A percentile compares a stretch with the other conserved stretches of the same genome.
Conservation (phyloP, 2,797 vertebrate genomes). For the Halcyon chelicuti region DNA sequence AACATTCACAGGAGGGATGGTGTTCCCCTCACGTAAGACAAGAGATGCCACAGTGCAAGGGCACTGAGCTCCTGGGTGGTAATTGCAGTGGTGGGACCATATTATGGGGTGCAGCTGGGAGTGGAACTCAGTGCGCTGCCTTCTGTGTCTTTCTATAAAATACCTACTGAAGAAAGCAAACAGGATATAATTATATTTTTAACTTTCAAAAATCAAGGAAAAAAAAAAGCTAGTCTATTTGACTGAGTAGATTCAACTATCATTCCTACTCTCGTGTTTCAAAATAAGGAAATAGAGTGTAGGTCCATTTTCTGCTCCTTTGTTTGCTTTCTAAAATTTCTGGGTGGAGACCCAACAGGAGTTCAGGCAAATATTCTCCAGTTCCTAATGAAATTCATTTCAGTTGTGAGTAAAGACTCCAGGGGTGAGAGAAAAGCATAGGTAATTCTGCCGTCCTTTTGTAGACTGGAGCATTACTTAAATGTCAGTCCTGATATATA, state of each 20-base stretch:
- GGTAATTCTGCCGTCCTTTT: constrained; percentile 32
- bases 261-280: neutral
- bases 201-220: neutral
- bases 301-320: neutral
- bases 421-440: neutral
- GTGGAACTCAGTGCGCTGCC: neutral
- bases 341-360: neutral
- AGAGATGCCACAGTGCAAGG: neutral
- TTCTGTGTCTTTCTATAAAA: neutral
- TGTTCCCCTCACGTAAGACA: neutral
- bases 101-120: neutral
- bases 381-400: constrained; percentile 36
- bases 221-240: neutral
- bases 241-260: neutral
- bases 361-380: neutral
- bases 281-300: neutral
- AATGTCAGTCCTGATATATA: constrained; percentile 62
- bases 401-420: neutral
- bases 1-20: neutral
- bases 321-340: neutral
- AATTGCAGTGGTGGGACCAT: neutral
- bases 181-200: neutral
- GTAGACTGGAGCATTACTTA: constrained; percentile 42
- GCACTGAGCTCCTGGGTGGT: neutral
- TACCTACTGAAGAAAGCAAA: neutral